Percentiles rank a stretch among this genome's conserved stretches.
Evolutionary conservation across 2,113 vertebrate species (phyloP).

Genomic region (Myiagra hebetior): DNA sequence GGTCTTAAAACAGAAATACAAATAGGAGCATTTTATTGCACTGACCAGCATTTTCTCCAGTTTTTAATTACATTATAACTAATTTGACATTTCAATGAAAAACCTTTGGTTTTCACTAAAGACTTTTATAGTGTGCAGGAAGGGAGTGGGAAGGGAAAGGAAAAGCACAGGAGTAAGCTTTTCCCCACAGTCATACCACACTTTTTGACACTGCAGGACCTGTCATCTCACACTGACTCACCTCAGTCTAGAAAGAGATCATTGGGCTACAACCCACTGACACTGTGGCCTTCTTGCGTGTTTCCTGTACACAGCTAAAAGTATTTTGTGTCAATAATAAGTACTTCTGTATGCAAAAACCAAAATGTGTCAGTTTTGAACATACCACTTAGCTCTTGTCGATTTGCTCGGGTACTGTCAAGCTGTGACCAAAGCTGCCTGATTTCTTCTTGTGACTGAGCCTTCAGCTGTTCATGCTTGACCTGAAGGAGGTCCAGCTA

Average conservation of each 20-base stretch:
- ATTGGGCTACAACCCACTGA: background rate
- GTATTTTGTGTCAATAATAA: background rate
- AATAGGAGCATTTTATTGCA: background rate
- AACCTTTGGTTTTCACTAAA: rapidly evolving
- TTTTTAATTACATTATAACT: background rate
- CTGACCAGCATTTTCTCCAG: background rate
- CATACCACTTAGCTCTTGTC: constrained; percentile 84
- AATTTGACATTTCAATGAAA: background rate
- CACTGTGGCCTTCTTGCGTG: background rate
- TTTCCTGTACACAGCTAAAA: background rate
- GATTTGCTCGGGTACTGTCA: constrained; percentile 73
- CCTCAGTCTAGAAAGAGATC: background rate
- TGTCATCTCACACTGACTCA: background rate
- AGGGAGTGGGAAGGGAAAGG: background rate
- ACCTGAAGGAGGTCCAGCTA: constrained; percentile 78
- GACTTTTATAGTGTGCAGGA: background rate
- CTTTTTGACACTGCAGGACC: background rate
- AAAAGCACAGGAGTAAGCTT: background rate
- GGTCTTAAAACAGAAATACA: background rate
- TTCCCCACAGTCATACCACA: background rate
- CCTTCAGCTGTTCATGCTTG: constrained; percentile 69
- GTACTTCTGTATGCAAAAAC: background rate
- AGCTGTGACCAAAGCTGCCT: constrained; percentile 83
- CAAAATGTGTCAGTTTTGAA: rapidly evolving
- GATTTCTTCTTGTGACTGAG: constrained; percentile 80